phyloP scores from a whole-genome alignment of 2,113 vertebrate species.

The Ondatra zibethicus region DNA sequence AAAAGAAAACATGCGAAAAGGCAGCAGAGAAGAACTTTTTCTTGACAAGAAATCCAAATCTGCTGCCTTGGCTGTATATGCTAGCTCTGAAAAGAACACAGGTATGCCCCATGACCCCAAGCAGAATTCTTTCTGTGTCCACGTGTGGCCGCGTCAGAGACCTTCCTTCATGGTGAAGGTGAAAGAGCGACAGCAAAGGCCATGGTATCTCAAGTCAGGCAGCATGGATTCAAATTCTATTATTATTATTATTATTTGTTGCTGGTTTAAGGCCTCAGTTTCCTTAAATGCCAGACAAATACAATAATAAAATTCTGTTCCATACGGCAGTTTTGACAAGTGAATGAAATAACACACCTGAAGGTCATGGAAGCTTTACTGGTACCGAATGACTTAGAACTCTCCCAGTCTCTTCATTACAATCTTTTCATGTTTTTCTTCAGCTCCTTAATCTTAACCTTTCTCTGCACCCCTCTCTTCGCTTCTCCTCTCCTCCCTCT shows the following conservation, averaged over 20 bases:
- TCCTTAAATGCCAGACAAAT: neutral
- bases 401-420: neutral
- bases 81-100: neutral
- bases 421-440: neutral
- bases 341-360: neutral
- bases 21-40: neutral
- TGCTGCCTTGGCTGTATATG: neutral
- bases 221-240: neutral
- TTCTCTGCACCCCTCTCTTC: rapidly evolving
- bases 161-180: neutral
- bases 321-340: neutral
- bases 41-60: neutral
- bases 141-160: rapidly evolving
- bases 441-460: neutral
- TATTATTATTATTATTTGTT: neutral
- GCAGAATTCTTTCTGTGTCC: neutral
- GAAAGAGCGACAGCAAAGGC: neutral
- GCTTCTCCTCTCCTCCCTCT: no score
- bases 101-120: neutral
- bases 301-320: neutral
- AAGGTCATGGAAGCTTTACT: neutral
- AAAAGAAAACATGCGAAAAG: slow-evolving; percentile 32
- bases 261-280: neutral
- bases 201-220: neutral
- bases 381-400: neutral